Conservation (phyloP, 2,797 vertebrate species). For the Danionella dracula region DNA sequence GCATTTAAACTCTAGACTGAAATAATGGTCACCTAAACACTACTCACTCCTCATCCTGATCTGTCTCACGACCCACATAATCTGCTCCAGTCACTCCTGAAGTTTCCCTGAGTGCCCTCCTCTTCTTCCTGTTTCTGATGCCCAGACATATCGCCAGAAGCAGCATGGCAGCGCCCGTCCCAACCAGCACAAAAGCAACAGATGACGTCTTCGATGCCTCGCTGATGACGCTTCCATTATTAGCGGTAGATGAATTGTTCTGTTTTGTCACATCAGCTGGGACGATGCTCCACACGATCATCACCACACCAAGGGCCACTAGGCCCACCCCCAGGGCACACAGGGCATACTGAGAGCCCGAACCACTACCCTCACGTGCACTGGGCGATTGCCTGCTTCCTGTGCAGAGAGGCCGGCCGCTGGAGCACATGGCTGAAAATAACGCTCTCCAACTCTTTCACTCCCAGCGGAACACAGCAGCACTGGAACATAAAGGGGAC, state of each 20-base stretch:
- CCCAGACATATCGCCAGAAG: conserved; percentile 83
- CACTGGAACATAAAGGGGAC: neutral
- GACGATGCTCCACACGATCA: conserved; percentile 93
- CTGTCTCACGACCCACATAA: conserved; percentile 36
- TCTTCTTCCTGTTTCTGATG: conserved; percentile 75
- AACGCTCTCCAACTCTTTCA: neutral
- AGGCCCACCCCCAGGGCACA: conserved; percentile 89
- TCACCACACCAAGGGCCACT: conserved; percentile 85
- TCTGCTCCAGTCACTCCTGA: neutral
- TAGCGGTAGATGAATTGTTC: conserved; percentile 48
- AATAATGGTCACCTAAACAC: too few species aligned
- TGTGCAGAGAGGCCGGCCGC: conserved; percentile 53
- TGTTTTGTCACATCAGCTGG: conserved; percentile 53
- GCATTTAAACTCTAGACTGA: too few species aligned
- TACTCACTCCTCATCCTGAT: conserved; percentile 52
- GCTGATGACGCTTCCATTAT: neutral
- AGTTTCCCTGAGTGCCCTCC: conserved; percentile 32
- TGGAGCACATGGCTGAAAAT: conserved; percentile 59
- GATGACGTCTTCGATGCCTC: conserved; percentile 72
- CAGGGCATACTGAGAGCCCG: conserved; percentile 86
- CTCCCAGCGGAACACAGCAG: neutral
- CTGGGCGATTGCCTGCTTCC: conserved; percentile 33
- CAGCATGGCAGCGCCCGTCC: conserved; percentile 73
- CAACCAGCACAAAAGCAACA: conserved; percentile 85
- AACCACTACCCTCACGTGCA: conserved; percentile 50